Evolutionary conservation across 2,113 vertebrate genomes (phyloP), one percentile per base, ranked within the genome.

Genomic region (Galemys pyrenaicus): DNA sequence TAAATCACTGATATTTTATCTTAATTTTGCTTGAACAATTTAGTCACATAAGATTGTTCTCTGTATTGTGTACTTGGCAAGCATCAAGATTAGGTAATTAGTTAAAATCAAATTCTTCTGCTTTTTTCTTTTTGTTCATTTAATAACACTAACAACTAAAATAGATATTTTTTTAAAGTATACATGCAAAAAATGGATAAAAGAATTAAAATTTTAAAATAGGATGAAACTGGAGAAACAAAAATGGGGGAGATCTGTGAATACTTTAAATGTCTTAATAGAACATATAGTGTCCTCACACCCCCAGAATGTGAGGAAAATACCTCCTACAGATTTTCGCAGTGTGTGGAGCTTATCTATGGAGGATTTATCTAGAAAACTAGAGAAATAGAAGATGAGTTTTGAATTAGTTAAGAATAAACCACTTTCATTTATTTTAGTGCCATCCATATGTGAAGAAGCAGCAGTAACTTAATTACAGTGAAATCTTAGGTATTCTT

Each of bases 361-460:
- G 20, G 51, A 94, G 44, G 41, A 89, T 60, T 94, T 73, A 79
- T 19, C 95, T 54, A 83, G 68, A 6, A 96, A 92, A 89, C 71
- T 91, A 94, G 46, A 94, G 64, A 82, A 75, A 56, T 39, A 71
- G 0, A 92, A 89, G 64, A 20, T 92, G 35, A 94, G 89, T 79
- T 96, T 92, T 93, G 86, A 92, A 93, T 68, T 79, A 94, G 80
- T 28, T 30, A 46, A 81, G 71, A 87, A 94, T 73, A 90, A 92
- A 94, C 74, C 77, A 83, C 35, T 88, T 94, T 68, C 83, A 87
- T 26, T 32, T 54, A 92, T 68, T 92, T 95, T 67, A 88, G 89
- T 37, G 62, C 12, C 28, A 75, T 44, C 37, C 30, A 68, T 60
- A 79, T 91, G 60, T 73, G 75, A 91, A 91, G 28, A 96, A 86